A percentile compares a stretch with the other conserved stretches of the same genome.
phyloP scores from a whole-genome alignment of 2,888 invertebrate genomes.

The Campoplex capitator region DNA sequence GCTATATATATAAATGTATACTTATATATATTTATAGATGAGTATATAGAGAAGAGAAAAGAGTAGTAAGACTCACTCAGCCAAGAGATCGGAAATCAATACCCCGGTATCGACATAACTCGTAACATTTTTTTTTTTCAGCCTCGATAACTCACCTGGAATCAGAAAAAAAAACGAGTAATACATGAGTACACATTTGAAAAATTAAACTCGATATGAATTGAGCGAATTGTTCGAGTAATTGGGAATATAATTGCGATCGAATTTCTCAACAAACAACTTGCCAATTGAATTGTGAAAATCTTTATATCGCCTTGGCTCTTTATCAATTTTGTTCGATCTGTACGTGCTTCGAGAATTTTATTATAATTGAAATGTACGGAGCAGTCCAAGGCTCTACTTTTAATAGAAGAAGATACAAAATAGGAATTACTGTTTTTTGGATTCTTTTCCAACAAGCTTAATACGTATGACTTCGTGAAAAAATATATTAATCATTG shows the following conservation, averaged over 20 bases:
- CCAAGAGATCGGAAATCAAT: slow-evolving; percentile 58
- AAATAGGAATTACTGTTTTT: slow-evolving; percentile 11
- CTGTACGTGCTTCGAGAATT: slow-evolving; percentile 33
- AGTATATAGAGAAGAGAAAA: slow-evolving; percentile 22
- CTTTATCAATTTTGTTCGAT: slow-evolving; percentile 55
- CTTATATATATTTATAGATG: neutral
- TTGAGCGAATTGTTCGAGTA: slow-evolving; percentile 22
- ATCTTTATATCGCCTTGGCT: slow-evolving; percentile 57
- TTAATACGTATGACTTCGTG: neutral
- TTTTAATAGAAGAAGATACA: slow-evolving; percentile 39
- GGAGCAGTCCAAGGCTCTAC: slow-evolving; percentile 8
- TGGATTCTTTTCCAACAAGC: neutral
- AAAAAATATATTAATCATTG: neutral
- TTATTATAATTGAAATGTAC: slow-evolving; percentile 46
- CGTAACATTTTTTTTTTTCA: slow-evolving; percentile 1
- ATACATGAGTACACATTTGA: slow-evolving; percentile 66
- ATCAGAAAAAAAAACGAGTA: slow-evolving; percentile 65
- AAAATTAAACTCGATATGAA: slow-evolving; percentile 61
- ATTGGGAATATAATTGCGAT: slow-evolving; percentile 50
- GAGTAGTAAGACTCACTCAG: slow-evolving; percentile 57
- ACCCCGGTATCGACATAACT: slow-evolving; percentile 40
- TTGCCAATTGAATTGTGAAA: slow-evolving; percentile 44
- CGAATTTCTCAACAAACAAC: slow-evolving; percentile 55
- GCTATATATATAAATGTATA: neutral
- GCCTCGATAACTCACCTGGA: slow-evolving; percentile 73